Base-by-base conservation (phyloP, 2,113 vertebrate genomes). In the Callipepla squamata region DNA sequence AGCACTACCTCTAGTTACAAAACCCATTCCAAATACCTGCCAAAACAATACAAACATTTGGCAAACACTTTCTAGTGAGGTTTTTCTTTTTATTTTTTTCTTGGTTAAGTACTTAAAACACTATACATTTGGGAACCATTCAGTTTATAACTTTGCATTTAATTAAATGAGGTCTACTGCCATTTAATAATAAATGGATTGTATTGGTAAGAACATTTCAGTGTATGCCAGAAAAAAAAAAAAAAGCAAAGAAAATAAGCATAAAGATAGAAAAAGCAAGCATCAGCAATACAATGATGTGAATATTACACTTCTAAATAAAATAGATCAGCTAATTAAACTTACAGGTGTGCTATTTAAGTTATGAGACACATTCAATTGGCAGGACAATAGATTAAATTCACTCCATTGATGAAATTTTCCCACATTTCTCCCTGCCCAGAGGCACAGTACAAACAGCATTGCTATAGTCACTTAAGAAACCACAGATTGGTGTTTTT, bases 121-220 rank as follows among this genome's bases (percentile, higher is more conserved):
- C 63, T 69, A 84, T 53, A 85, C 96, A 89, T 93, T 96, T 95
- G 96, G 96, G 95, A 94, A 78, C 86, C 45, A 87, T 96, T 93
- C 83, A 59, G 82, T 93, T 94, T 96, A 94, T 61, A 94, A 94
- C 94, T 85, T 80, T 73, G 88, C 59, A 81, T 96, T 97, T 96
- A 95, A 96, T 96, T 96, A 96, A 95, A 96, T 94, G 83, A 95
- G 70, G 55, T 87, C 92, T 87, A 80, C 88, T 91, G 93, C 85
- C 73, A 95, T 86, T 91, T 90, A 96, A 94, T 97, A 96, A 92
- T 82, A 87, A 94, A 90, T 82, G 44, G 89, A 94, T 93, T 93
- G 88, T 75, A 87, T 62, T 11, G 5, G 87, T 93, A 94, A 94
- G 85, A 75, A 94, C 76, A 80, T 80, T 89, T 65, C 68, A 81